These are phyloP conservation scores for Chrysina gloriosa DNA, from an alignment of 2,888 invertebrate genomes.

Conservation along the genomic window DNA sequence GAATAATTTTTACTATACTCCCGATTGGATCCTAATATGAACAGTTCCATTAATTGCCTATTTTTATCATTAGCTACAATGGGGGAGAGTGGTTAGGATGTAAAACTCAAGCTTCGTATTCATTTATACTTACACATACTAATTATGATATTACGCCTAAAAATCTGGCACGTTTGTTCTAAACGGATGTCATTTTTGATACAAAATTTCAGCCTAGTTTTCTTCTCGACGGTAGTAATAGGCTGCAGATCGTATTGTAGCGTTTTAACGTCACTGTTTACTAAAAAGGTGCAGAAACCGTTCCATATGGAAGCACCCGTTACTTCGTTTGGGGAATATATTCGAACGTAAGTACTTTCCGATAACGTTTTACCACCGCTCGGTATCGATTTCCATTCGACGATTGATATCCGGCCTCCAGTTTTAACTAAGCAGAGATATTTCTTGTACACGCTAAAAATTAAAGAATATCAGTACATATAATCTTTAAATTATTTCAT, in stretches of 20 bases:
- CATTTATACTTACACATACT: slow-evolving; percentile 61
- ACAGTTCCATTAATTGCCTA: slow-evolving; percentile 61
- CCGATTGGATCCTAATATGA: slow-evolving; percentile 58
- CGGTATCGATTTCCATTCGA: slow-evolving; percentile 52
- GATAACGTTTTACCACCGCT: slow-evolving; percentile 53
- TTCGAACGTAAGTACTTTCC: slow-evolving; percentile 60
- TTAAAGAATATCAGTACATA: no score
- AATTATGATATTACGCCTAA: slow-evolving; percentile 60
- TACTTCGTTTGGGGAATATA: slow-evolving; percentile 61
- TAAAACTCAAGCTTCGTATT: neutral
- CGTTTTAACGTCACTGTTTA: slow-evolving; percentile 59
- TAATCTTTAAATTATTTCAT: no score
- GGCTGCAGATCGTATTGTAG: slow-evolving; percentile 57
- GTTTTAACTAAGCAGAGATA: slow-evolving; percentile 61
- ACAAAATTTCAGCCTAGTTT: slow-evolving; percentile 48
- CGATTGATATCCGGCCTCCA: slow-evolving; percentile 60
- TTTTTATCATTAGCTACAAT: slow-evolving; percentile 55
- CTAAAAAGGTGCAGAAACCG: slow-evolving; percentile 59
- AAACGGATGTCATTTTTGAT: slow-evolving; percentile 48
- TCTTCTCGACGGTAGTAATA: slow-evolving; percentile 50
- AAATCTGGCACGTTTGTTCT: slow-evolving; percentile 55
- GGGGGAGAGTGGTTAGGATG: neutral
- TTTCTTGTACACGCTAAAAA: slow-evolving; percentile 59
- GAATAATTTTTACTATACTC: slow-evolving; percentile 60
- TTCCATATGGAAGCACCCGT: slow-evolving; percentile 61